These are phyloP conservation scores for Pheosia tremula DNA, from an alignment of 2,888 invertebrate genomes.

Conservation along the genomic window DNA sequence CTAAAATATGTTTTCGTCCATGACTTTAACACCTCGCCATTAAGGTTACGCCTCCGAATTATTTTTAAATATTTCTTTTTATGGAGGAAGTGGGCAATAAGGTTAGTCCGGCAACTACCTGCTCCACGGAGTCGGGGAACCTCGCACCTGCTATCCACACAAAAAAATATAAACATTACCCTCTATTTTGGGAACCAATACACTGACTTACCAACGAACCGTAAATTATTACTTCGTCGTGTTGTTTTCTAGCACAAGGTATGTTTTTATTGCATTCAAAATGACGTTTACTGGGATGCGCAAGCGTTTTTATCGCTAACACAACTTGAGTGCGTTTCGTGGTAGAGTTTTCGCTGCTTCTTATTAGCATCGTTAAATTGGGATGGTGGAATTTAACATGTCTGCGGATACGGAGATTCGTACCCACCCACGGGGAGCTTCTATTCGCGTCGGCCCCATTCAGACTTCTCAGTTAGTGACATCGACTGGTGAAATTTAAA, in stretches of 20 bases:
- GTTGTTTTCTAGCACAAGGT: conserved; percentile 44
- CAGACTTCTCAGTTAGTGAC: conserved; percentile 71
- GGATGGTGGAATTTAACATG: conserved; percentile 16
- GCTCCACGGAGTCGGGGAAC: conserved; percentile 48
- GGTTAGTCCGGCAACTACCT: conserved; percentile 66
- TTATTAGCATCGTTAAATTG: conserved; percentile 17
- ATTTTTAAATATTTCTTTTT: conserved; percentile 59
- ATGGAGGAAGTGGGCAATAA: conserved; percentile 74
- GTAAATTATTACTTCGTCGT: conserved; percentile 59
- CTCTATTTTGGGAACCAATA: conserved; percentile 64
- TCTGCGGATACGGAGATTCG: conserved; percentile 25
- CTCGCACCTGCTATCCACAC: conserved; percentile 73
- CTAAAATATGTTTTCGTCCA: conserved; percentile 45
- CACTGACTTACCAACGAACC: conserved; percentile 53
- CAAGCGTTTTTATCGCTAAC: conserved; percentile 29
- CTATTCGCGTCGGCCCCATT: conserved; percentile 71
- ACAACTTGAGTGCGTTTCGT: conserved; percentile 21
- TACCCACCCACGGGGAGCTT: conserved; percentile 29
- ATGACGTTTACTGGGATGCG: conserved; percentile 32
- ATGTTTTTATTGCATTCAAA: conserved; percentile 35
- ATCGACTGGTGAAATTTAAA: conserved; percentile 67
- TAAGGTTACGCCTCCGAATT: conserved; percentile 52
- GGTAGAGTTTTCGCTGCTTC: conserved; percentile 18
- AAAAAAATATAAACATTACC: conserved; percentile 70
- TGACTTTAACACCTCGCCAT: conserved; percentile 62